phyloP scores from a whole-genome alignment of 2,888 invertebrate genomes.

The Diplolepis rosae region DNA sequence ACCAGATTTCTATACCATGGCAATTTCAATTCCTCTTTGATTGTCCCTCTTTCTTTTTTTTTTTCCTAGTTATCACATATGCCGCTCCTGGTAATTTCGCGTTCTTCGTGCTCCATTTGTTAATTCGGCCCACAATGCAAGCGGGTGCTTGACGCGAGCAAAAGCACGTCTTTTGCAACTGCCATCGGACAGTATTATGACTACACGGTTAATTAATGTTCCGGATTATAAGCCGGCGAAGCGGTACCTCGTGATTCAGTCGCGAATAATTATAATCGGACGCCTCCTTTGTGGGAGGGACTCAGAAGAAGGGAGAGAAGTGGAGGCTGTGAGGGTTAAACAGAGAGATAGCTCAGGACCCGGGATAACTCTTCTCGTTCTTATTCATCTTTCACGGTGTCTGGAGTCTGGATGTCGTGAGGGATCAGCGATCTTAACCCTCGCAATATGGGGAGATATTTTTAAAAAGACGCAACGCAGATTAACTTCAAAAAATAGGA shows the following conservation, averaged over 20 bases:
- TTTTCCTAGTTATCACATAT: slow-evolving; percentile 26
- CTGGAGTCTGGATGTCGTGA: slow-evolving; percentile 22
- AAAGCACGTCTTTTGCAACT: slow-evolving; percentile 12
- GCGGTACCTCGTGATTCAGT: slow-evolving; percentile 36
- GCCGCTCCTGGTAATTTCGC: slow-evolving; percentile 47
- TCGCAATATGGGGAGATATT: slow-evolving; percentile 15
- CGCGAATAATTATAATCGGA: slow-evolving; percentile 50
- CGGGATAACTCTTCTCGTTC: slow-evolving; percentile 11
- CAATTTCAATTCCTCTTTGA: slow-evolving; percentile 40
- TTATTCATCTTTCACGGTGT: slow-evolving; percentile 27
- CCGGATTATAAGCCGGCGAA: slow-evolving; percentile 59
- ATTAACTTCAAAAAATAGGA: neutral
- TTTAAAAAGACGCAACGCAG: slow-evolving; percentile 3
- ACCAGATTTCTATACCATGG: slow-evolving; percentile 32
- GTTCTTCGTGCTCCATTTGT: slow-evolving; percentile 55
- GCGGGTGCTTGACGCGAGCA: slow-evolving; percentile 22
- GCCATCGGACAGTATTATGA: slow-evolving; percentile 65
- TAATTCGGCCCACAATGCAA: slow-evolving; percentile 55
- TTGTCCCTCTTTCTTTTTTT: slow-evolving; percentile 35
- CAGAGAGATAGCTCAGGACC: slow-evolving; percentile 20
- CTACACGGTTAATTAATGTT: slow-evolving; percentile 68
- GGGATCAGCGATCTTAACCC: slow-evolving; percentile 27
- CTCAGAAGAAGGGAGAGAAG: slow-evolving; percentile 10
- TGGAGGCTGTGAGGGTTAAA: slow-evolving; percentile 21
- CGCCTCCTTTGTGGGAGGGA: slow-evolving; percentile 37